Evolutionary conservation across 2,797 vertebrate species (phyloP).

Genomic region (Coracias cyanogaster): DNA sequence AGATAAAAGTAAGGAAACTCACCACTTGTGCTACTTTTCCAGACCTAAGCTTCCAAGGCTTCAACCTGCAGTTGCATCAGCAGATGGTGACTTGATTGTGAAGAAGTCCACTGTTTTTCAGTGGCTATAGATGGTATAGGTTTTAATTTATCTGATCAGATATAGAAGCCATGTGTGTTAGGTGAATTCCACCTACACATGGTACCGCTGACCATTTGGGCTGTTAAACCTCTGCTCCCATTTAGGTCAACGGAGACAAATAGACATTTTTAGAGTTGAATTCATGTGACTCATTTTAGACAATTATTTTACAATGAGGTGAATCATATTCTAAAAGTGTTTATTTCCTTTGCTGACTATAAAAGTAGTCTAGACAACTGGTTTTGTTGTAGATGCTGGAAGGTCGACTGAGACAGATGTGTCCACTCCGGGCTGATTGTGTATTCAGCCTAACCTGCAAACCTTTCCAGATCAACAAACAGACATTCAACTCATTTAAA

Average conservation of each 20-base stretch:
- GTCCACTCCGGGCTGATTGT: background rate
- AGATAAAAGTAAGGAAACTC: background rate
- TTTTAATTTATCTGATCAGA: background rate
- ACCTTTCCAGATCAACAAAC: background rate
- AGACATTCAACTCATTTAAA: background rate
- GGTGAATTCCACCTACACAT: background rate
- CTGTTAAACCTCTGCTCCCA: background rate
- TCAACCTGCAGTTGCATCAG: background rate
- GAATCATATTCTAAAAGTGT: background rate
- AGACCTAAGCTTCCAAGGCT: background rate
- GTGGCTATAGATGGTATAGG: background rate
- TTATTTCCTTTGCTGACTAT: background rate
- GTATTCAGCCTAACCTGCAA: background rate
- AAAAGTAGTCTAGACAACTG: background rate
- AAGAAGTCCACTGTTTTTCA: background rate
- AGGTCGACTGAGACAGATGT: background rate
- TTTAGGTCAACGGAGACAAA: background rate
- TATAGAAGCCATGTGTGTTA: background rate
- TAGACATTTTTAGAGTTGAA: background rate
- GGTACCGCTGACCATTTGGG: background rate
- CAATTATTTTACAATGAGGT: background rate
- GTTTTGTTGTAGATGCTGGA: background rate
- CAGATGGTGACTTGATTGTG: background rate
- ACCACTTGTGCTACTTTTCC: background rate
- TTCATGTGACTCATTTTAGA: background rate